Percentiles rank a stretch among this genome's conserved stretches.
Evolutionary conservation across 1,140 invertebrate species (phyloP).

Genomic region (Caenorhabditis briggsae): DNA sequence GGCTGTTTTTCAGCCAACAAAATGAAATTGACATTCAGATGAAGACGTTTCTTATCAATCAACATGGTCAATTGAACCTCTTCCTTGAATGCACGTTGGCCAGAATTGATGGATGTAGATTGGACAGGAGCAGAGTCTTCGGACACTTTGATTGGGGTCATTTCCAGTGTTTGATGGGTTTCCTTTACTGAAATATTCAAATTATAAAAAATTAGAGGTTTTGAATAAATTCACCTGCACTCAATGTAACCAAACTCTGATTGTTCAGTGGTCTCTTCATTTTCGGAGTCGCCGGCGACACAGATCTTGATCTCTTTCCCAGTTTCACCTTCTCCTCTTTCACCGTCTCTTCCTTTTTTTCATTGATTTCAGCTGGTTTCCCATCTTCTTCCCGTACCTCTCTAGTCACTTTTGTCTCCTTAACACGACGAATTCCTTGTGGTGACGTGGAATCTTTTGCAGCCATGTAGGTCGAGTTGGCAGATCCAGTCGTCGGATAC

Average conservation of each 20-base stretch:
- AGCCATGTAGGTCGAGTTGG: slow-evolving; percentile 16
- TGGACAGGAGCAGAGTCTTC: neutral
- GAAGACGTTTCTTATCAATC: slow-evolving; percentile 37
- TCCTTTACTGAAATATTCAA: slow-evolving; percentile 20
- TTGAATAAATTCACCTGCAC: neutral
- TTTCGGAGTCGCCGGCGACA: neutral
- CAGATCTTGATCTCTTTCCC: neutral
- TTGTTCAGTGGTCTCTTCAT: neutral
- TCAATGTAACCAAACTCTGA: slow-evolving; percentile 16
- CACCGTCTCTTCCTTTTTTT: slow-evolving; percentile 30
- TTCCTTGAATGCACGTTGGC: slow-evolving; percentile 5
- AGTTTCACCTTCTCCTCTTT: slow-evolving; percentile 48
- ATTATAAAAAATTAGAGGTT: neutral
- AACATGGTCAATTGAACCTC: slow-evolving; percentile 27
- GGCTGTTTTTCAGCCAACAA: slow-evolving; percentile 11
- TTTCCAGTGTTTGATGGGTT: slow-evolving; percentile 32
- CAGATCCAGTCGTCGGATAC: neutral
- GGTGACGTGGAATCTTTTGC: slow-evolving; percentile 13
- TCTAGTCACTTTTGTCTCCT: slow-evolving; percentile 32
- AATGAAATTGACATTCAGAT: slow-evolving; percentile 16
- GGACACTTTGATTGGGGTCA: slow-evolving; percentile 17
- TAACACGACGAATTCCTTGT: neutral
- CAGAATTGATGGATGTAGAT: neutral
- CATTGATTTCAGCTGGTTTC: slow-evolving; percentile 9
- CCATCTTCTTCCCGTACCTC: slow-evolving; percentile 26